These are phyloP conservation scores for Porites lobata DNA, from an alignment of 92 coral and sea anemone species.

Conservation along the genomic window DNA sequence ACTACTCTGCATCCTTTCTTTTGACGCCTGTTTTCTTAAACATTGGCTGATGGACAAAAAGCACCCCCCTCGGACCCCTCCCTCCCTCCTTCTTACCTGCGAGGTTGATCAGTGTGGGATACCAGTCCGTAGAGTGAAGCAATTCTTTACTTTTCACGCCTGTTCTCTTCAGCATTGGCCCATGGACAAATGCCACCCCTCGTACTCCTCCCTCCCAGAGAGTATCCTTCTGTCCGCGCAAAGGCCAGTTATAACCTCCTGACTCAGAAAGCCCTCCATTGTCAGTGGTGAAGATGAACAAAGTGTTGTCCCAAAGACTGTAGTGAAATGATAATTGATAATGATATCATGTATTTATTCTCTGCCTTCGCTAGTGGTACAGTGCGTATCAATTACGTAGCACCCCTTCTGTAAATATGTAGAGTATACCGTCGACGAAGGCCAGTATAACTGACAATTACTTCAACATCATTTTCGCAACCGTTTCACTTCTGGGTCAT, in stretches of 20 bases:
- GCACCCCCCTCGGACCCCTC: too few species aligned
- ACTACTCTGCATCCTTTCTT: too few species aligned
- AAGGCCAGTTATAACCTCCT: slow-evolving; percentile 88
- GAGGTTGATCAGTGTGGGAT: slow-evolving; percentile 73
- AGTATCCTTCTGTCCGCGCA: slow-evolving; percentile 80
- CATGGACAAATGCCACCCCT: slow-evolving; percentile 84
- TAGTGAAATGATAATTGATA: neutral
- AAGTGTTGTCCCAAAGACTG: slow-evolving; percentile 83
- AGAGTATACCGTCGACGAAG: too few species aligned
- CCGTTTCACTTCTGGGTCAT: too few species aligned
- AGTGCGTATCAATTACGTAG: too few species aligned
- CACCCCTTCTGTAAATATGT: too few species aligned
- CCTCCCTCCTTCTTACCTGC: slow-evolving; percentile 50
- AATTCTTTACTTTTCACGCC: slow-evolving; percentile 69
- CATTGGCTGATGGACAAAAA: too few species aligned
- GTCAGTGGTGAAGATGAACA: slow-evolving; percentile 82
- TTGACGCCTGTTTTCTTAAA: too few species aligned
- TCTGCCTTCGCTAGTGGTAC: too few species aligned
- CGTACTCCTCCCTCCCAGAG: slow-evolving; percentile 92
- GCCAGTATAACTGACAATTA: too few species aligned
- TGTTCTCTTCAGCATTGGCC: slow-evolving; percentile 55
- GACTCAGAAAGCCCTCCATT: slow-evolving; percentile 79
- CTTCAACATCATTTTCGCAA: too few species aligned
- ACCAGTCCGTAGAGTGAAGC: slow-evolving; percentile 88
- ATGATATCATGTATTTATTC: too few species aligned